These are phyloP conservation scores for Luscinia megarhynchos DNA, from an alignment of 2,797 vertebrate species.

Conservation along the genomic window DNA sequence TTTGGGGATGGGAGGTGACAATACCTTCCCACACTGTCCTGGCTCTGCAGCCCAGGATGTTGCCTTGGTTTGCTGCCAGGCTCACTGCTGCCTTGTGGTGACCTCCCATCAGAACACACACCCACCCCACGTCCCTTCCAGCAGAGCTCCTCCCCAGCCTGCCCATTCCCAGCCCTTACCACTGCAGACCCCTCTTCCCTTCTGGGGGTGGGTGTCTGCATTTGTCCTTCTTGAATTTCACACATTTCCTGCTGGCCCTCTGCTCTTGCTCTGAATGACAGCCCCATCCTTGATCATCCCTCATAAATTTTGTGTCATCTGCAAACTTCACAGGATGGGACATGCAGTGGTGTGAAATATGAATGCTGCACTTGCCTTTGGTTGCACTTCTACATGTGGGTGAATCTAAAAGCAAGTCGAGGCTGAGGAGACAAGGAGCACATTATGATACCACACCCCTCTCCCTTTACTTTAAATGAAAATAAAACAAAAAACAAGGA, in stretches of 20 bases:
- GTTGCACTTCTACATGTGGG: background rate
- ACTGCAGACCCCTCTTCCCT: background rate
- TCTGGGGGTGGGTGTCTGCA: background rate
- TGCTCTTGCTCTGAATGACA: background rate
- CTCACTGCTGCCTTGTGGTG: background rate
- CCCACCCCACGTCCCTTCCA: background rate
- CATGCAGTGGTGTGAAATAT: background rate
- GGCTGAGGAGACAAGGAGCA: background rate
- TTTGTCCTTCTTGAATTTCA: background rate
- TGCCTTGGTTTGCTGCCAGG: background rate
- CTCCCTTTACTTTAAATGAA: background rate
- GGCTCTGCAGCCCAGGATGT: background rate
- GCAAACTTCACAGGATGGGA: background rate
- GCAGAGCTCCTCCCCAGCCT: background rate
- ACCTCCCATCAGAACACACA: background rate
- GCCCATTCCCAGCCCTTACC: background rate
- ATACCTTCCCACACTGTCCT: background rate
- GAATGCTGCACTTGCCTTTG: background rate
- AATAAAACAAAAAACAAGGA: background rate
- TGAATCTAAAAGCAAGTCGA: background rate
- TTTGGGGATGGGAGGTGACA: too few species aligned
- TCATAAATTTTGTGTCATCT: background rate
- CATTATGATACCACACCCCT: background rate
- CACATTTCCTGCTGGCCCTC: background rate
- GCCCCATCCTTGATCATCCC: background rate